Percentiles rank a stretch among this genome's conserved stretches.
Evolutionary conservation across 2,888 invertebrate species (phyloP).

Genomic region (Cetonia aurata): DNA sequence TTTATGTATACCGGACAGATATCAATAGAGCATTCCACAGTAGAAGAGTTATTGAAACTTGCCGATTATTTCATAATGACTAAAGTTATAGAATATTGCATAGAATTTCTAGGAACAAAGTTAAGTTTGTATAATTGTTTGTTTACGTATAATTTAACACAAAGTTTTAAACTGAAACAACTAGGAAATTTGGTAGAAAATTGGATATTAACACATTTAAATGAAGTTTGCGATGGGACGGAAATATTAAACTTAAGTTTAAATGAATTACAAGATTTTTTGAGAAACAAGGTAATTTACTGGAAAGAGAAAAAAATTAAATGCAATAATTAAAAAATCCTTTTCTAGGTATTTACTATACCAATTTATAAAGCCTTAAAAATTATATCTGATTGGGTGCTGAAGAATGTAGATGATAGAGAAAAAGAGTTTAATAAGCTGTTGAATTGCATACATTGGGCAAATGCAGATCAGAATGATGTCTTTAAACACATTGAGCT

Average conservation of each 20-base stretch:
- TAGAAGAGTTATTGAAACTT: constrained; percentile 72
- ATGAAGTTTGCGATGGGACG: constrained; percentile 69
- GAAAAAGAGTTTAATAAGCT: constrained; percentile 71
- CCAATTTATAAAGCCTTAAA: constrained; percentile 65
- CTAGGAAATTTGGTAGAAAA: constrained; percentile 70
- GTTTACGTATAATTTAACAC: constrained; percentile 72
- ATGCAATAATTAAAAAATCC: background rate
- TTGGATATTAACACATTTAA: constrained; percentile 69
- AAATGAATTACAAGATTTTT: constrained; percentile 68
- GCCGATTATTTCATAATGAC: constrained; percentile 74
- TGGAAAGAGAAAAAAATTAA: background rate
- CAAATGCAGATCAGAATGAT: constrained; percentile 66
- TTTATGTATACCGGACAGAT: constrained; percentile 77
- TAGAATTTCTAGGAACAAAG: constrained; percentile 74
- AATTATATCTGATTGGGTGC: constrained; percentile 71
- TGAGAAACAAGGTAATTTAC: constrained; percentile 67
- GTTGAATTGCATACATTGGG: constrained; percentile 68
- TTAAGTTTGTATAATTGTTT: constrained; percentile 74
- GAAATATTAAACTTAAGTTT: constrained; percentile 69
- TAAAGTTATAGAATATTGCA: constrained; percentile 74
- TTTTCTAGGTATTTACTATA: constrained; percentile 62
- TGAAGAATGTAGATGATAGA: constrained; percentile 66
- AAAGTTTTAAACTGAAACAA: constrained; percentile 71
- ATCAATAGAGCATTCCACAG: constrained; percentile 72
- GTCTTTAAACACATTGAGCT: constrained; percentile 71